Percentiles rank a stretch among this genome's conserved stretches.
These are phyloP conservation scores for Gyrodactylus salaris DNA, from an alignment of 1,140 invertebrate species.

Conservation along the genomic window DNA sequence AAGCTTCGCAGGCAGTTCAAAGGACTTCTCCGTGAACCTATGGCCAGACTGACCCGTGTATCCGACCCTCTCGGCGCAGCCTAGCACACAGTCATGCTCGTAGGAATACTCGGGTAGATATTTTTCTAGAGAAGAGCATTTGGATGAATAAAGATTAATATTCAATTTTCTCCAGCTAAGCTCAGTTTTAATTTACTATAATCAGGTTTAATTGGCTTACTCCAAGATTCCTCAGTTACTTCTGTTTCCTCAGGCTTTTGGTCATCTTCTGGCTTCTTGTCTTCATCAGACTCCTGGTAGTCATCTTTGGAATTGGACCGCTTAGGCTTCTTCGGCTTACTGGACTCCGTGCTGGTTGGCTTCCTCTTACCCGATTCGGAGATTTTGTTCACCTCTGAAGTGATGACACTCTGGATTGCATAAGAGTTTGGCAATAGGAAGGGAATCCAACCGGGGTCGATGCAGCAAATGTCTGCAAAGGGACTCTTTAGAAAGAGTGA, in stretches of 20 bases:
- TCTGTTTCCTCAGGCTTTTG: background rate
- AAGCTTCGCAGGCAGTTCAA: background rate
- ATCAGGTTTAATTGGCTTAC: background rate
- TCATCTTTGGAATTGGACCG: background rate
- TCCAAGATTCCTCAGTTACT: background rate
- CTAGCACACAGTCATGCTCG: background rate
- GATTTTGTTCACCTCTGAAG: background rate
- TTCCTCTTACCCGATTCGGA: too few species aligned
- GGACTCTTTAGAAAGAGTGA: too few species aligned
- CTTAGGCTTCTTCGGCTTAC: background rate
- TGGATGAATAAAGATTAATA: too few species aligned
- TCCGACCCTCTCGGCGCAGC: background rate
- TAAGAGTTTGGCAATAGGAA: background rate
- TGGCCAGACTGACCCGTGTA: background rate
- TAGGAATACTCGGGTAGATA: background rate
- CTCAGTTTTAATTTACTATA: too few species aligned
- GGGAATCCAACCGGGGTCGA: background rate
- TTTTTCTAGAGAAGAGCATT: background rate
- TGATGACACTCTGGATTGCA: background rate
- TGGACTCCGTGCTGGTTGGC: background rate
- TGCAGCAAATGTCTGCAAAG: background rate
- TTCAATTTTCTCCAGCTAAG: too few species aligned
- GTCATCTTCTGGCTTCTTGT: background rate
- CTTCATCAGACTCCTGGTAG: background rate
- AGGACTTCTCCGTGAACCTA: background rate